These are phyloP conservation scores for Cherax destructor DNA, from an alignment of 1,140 invertebrate genomes.

Conservation along the genomic window DNA sequence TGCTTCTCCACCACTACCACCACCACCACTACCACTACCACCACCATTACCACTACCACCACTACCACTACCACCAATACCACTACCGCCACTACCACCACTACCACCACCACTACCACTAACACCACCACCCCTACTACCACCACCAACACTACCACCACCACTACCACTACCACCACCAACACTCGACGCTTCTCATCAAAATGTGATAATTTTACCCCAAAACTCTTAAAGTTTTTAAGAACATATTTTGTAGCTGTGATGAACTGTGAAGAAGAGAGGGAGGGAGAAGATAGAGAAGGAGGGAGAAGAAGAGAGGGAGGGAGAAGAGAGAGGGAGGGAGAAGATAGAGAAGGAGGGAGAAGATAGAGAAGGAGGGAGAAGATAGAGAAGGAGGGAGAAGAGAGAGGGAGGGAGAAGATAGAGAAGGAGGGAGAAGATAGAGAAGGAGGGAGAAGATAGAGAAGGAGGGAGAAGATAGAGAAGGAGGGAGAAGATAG, in stretches of 20 bases:
- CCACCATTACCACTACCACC: not conserved
- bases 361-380: not conserved
- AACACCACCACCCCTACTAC: no score
- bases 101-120: no score
- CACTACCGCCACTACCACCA: no score
- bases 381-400: not conserved
- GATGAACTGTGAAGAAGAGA: not conserved
- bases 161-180: not conserved
- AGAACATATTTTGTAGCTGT: no score
- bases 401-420: not conserved
- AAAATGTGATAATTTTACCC: not conserved
- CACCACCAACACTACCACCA: no score
- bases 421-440: not conserved
- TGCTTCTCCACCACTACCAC: no score
- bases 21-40: not conserved
- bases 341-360: not conserved
- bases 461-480: not conserved
- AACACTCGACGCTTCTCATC: not conserved
- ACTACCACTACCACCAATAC: not conserved
- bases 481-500: not conserved
- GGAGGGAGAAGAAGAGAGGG: not conserved
- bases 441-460: not conserved
- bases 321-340: not conserved
- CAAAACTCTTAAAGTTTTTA: no score
- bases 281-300: not conserved